Evolutionary conservation across 1,140 invertebrate genomes (phyloP).

Genomic region (Plectrocnemia conspersa): DNA sequence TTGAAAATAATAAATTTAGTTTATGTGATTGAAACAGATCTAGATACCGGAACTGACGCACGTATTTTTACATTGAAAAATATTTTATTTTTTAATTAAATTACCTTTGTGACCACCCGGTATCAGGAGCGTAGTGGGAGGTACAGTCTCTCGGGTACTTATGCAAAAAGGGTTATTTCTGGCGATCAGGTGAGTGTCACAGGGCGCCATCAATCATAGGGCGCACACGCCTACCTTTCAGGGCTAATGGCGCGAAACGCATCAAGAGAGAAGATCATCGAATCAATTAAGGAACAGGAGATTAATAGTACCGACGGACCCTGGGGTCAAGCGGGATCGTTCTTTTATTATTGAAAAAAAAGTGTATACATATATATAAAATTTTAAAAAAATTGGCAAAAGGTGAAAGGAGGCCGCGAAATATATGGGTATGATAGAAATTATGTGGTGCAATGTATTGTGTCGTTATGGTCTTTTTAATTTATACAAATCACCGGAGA

Average conservation of each 20-base stretch:
- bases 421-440: neutral
- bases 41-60: no score
- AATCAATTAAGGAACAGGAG: conserved; percentile 14
- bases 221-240: conserved; percentile 4
- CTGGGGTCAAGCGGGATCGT: neutral
- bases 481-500: no score
- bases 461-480: no score
- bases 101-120: no score
- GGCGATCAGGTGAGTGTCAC: neutral
- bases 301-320: neutral
- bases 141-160: neutral
- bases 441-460: neutral
- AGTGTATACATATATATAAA: no score
- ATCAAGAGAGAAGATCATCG: conserved; percentile 9
- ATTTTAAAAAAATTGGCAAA: neutral
- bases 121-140: no score
- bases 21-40: no score
- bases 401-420: neutral
- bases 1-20: no score
- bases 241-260: conserved; percentile 18
- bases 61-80: no score
- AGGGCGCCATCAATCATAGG: conserved; percentile 15
- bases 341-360: no score
- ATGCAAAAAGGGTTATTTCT: conserved; percentile 1
- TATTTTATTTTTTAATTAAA: no score